phyloP scores from a whole-genome alignment of 2,888 invertebrate genomes.

The Lithosia quadra region DNA sequence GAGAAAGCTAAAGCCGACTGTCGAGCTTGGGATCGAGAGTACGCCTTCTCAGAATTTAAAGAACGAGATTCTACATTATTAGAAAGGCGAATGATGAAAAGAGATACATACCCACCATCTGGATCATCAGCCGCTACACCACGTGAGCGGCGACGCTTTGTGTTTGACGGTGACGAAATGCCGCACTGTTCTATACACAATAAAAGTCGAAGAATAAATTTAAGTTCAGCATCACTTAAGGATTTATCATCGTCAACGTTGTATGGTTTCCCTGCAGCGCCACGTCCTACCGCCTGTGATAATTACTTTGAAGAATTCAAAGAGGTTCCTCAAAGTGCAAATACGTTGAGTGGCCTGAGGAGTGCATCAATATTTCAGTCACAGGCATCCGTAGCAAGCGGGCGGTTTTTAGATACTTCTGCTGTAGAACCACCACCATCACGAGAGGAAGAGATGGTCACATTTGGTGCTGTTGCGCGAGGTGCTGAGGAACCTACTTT shows the following conservation, averaged over 20 bases:
- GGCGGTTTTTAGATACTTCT: constrained; percentile 90
- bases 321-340: constrained; percentile 85
- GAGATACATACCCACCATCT: constrained; percentile 80
- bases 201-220: constrained; percentile 79
- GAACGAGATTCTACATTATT: constrained; percentile 77
- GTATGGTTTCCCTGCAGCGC: constrained; percentile 89
- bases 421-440: constrained; percentile 89
- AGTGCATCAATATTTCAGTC: constrained; percentile 84
- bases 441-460: constrained; percentile 89
- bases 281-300: constrained; percentile 88
- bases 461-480: constrained; percentile 89
- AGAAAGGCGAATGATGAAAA: constrained; percentile 81
- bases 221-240: constrained; percentile 87
- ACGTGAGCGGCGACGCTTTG: constrained; percentile 87
- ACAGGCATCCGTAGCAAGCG: constrained; percentile 88
- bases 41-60: constrained; percentile 82
- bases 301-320: constrained; percentile 86
- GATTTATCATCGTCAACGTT: constrained; percentile 86
- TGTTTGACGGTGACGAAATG: constrained; percentile 88
- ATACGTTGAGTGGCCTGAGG: constrained; percentile 79
- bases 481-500: constrained; percentile 65
- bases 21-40: constrained; percentile 84
- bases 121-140: constrained; percentile 82
- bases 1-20: constrained; percentile 83
- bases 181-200: constrained; percentile 87